phyloP scores from a whole-genome alignment of 2,888 invertebrate genomes.

The Ochropleura leucogaster region DNA sequence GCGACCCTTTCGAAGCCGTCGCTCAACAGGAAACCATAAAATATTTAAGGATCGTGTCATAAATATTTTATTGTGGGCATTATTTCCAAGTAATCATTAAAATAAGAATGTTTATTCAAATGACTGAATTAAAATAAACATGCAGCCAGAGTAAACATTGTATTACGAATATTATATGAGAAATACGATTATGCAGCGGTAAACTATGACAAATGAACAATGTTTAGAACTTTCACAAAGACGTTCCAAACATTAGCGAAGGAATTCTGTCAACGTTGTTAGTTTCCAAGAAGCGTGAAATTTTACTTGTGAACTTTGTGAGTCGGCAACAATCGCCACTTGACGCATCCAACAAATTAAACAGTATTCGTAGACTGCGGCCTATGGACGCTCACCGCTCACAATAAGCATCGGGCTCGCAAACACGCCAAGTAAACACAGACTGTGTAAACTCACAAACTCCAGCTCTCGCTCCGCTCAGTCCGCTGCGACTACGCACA shows the following conservation, averaged over 20 bases:
- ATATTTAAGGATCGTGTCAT: slow-evolving; percentile 50
- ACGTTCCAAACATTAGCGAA: slow-evolving; percentile 57
- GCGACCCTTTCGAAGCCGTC: slow-evolving; percentile 14
- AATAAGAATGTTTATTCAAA: slow-evolving; percentile 55
- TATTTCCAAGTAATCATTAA: slow-evolving; percentile 58
- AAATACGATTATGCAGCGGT: slow-evolving; percentile 33
- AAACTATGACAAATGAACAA: slow-evolving; percentile 57
- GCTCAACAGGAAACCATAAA: slow-evolving; percentile 53
- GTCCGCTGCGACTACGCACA: slow-evolving; percentile 59
- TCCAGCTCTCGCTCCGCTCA: slow-evolving; percentile 65
- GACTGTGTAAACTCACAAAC: slow-evolving; percentile 78
- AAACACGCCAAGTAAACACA: slow-evolving; percentile 81
- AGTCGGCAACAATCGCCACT: slow-evolving; percentile 59
- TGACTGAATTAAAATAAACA: slow-evolving; percentile 46
- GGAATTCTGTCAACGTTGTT: slow-evolving; percentile 58
- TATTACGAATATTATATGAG: slow-evolving; percentile 17
- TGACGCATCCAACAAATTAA: slow-evolving; percentile 73
- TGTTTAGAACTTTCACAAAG: slow-evolving; percentile 62
- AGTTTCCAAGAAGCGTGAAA: slow-evolving; percentile 69
- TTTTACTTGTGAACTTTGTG: slow-evolving; percentile 67
- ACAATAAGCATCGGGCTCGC: slow-evolving; percentile 81
- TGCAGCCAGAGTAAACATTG: slow-evolving; percentile 29
- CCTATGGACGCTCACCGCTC: slow-evolving; percentile 70
- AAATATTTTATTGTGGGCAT: slow-evolving; percentile 56
- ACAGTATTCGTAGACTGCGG: slow-evolving; percentile 71